Conservation (phyloP, 2,113 vertebrate species). For the Marmota flaviventris region DNA sequence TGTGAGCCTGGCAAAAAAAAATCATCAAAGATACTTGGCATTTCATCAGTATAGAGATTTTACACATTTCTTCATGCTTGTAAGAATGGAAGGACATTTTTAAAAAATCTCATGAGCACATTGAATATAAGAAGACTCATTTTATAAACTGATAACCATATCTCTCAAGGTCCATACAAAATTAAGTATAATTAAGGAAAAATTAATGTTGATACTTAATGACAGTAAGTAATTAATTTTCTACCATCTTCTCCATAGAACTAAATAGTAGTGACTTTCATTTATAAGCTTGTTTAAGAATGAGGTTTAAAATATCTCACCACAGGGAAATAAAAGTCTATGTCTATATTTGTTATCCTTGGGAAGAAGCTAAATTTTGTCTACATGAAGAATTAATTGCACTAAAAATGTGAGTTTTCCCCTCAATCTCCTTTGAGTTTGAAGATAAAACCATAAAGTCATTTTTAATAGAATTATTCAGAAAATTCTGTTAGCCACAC, state of each 20-base stretch:
- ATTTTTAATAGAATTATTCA: neutral
- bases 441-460: neutral
- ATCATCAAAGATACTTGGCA: neutral
- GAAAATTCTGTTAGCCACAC: neutral
- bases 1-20: neutral
- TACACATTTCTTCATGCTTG: neutral
- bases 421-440: neutral
- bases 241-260: neutral
- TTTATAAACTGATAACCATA: constrained; percentile 27
- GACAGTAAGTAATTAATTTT: constrained; percentile 47
- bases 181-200: constrained; percentile 40
- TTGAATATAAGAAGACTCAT: neutral
- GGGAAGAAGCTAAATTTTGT: neutral
- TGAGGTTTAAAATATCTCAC: neutral
- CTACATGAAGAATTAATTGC: neutral
- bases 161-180: constrained; percentile 28
- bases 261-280: neutral
- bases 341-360: neutral
- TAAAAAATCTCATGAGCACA: neutral
- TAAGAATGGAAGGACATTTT: neutral
- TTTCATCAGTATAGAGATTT: neutral
- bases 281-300: constrained; percentile 30
- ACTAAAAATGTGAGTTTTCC: neutral
- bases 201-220: constrained; percentile 54
- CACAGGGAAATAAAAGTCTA: neutral